Conservation (phyloP, 2,888 invertebrate genomes). For the Chloroclystis v-ata region DNA sequence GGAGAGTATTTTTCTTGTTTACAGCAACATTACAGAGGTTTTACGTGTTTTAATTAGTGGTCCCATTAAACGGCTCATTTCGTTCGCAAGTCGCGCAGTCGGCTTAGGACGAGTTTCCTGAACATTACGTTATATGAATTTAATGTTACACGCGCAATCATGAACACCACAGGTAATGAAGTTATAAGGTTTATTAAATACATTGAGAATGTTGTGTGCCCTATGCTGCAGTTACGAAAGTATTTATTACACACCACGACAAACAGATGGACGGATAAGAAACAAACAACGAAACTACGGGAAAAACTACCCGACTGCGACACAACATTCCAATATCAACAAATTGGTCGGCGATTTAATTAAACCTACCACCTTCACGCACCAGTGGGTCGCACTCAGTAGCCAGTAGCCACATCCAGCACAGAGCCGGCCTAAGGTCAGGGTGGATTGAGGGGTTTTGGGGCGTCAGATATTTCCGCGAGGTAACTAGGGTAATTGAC, state of each 20-base stretch:
- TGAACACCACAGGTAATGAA: too few relatives aligned
- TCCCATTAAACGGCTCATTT: conserved; percentile 3
- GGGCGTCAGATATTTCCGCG: conserved; percentile 27
- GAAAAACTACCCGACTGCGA: too few relatives aligned
- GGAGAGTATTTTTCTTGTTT: background rate
- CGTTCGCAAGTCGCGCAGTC: background rate
- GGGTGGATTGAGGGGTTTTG: conserved; percentile 3
- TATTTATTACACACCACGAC: too few relatives aligned
- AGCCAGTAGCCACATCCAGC: conserved; percentile 4
- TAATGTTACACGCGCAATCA: background rate
- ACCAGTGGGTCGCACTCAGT: conserved; percentile 1
- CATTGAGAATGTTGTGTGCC: too few relatives aligned
- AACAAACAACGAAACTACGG: too few relatives aligned
- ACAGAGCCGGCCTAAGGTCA: background rate
- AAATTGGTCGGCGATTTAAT: background rate
- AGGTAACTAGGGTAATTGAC: conserved; percentile 28
- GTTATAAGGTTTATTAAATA: too few relatives aligned
- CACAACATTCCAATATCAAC: background rate
- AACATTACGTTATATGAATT: background rate
- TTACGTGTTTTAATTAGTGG: conserved; percentile 8
- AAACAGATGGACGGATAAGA: too few relatives aligned
- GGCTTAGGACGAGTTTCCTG: background rate
- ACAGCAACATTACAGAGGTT: conserved; percentile 6
- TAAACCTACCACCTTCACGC: conserved; percentile 4
- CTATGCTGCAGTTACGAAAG: too few relatives aligned